Evolutionary conservation across 2,797 vertebrate species (phyloP).

Genomic region (Anomalospiza imberbis): DNA sequence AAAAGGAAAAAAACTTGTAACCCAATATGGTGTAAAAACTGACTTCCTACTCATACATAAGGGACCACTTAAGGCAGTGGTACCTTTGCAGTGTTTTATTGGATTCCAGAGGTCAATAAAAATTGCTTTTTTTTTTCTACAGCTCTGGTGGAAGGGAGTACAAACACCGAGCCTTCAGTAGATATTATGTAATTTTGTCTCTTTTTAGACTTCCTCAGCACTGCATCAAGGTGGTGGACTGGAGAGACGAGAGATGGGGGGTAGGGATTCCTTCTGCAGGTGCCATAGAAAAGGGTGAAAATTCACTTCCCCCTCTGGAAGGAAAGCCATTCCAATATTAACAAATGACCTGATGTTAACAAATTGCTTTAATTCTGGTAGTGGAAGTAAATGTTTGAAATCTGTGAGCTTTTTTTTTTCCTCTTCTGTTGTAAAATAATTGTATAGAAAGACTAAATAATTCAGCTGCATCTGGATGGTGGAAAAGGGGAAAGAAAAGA

Average conservation of each 20-base stretch:
- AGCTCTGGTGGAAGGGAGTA: conserved; percentile 27
- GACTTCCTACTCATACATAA: conserved; percentile 18
- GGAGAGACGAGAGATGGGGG: neutral
- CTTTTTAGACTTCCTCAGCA: neutral
- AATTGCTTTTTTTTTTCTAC: conserved; percentile 34
- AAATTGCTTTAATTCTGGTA: neutral
- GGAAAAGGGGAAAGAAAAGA: too few relatives aligned
- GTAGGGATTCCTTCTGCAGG: neutral
- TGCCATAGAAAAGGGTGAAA: neutral
- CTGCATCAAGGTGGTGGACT: neutral
- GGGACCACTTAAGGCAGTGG: conserved; percentile 34
- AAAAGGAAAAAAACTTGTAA: conserved; percentile 3
- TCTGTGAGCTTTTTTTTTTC: neutral
- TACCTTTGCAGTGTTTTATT: conserved; percentile 61
- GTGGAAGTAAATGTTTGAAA: neutral
- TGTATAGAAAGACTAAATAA: neutral
- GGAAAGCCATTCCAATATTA: neutral
- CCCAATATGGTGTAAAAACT: neutral
- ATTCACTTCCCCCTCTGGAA: neutral
- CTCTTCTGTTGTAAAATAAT: neutral
- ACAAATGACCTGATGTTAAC: neutral
- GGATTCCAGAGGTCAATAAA: conserved; percentile 68
- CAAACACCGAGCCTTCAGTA: conserved; percentile 37
- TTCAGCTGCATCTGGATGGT: neutral
- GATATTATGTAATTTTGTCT: conserved; percentile 26